phyloP scores from a whole-genome alignment of 1,140 invertebrate genomes.

The Zaprionus taronus region DNA sequence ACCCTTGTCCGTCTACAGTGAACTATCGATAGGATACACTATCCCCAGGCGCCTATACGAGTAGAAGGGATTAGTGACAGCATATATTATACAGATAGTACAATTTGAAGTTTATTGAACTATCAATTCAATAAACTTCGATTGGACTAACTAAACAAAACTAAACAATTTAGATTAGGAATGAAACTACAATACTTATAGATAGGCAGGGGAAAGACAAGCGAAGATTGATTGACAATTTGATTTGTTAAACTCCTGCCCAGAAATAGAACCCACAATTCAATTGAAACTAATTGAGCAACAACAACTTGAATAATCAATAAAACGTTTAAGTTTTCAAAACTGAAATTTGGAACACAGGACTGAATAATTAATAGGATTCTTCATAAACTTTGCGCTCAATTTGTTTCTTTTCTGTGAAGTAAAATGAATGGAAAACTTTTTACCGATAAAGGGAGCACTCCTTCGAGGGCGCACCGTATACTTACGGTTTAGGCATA shows the following conservation, averaged over 20 bases:
- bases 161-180: background rate
- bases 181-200: background rate
- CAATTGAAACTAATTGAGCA: background rate
- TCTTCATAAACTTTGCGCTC: background rate
- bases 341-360: background rate
- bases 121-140: background rate
- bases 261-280: background rate
- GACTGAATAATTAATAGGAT: background rate
- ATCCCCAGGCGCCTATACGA: background rate
- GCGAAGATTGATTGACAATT: background rate
- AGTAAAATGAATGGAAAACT: background rate
- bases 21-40: background rate
- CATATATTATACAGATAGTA: background rate
- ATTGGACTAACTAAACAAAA: background rate
- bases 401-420: background rate
- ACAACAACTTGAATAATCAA: constrained; percentile 8
- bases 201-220: background rate
- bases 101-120: background rate
- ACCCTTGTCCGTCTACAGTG: background rate
- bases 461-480: background rate
- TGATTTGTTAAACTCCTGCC: background rate
- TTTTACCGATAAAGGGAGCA: background rate
- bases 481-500: background rate
- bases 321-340: constrained; percentile 3
- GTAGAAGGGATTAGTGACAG: background rate